Percentiles rank a stretch among this genome's conserved stretches.
phyloP scores from a whole-genome alignment of 1,140 invertebrate species.

The Panagrolaimus sp. region DNA sequence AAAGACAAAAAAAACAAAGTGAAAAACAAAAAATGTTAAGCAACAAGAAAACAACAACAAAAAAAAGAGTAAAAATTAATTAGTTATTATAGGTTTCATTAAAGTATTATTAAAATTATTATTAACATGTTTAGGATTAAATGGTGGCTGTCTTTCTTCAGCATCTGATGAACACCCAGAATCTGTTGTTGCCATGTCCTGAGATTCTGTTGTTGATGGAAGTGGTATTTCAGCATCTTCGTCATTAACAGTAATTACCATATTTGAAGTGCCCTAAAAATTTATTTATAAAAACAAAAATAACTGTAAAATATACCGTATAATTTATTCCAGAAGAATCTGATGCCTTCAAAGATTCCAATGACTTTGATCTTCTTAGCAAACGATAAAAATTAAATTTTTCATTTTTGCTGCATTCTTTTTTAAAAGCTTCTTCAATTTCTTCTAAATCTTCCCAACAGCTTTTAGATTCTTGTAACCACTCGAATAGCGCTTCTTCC shows the following conservation, averaged over 20 bases:
- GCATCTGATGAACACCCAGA: not conserved
- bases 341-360: not conserved
- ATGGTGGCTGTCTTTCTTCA: not conserved
- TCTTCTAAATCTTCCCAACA: not conserved
- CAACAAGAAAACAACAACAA: too few relatives aligned
- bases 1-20: too few relatives aligned
- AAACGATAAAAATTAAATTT: not conserved
- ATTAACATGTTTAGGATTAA: too few relatives aligned
- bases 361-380: not conserved
- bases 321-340: not conserved
- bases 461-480: slow-evolving; percentile 9
- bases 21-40: too few relatives aligned
- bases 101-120: too few relatives aligned
- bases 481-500: not conserved
- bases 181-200: not conserved
- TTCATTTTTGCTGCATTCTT: too few relatives aligned
- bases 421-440: too few relatives aligned
- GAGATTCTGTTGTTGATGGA: too few relatives aligned
- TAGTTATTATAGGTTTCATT: too few relatives aligned
- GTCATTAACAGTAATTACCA: not conserved
- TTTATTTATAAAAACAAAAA: not conserved
- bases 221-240: not conserved
- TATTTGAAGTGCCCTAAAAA: not conserved
- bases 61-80: too few relatives aligned
- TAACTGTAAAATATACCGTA: not conserved